Percentiles rank a stretch among this genome's conserved stretches.
These are phyloP conservation scores for Bergia puertoricense DNA, from an alignment of 92 coral and sea anemone genomes.

Conservation along the genomic window DNA sequence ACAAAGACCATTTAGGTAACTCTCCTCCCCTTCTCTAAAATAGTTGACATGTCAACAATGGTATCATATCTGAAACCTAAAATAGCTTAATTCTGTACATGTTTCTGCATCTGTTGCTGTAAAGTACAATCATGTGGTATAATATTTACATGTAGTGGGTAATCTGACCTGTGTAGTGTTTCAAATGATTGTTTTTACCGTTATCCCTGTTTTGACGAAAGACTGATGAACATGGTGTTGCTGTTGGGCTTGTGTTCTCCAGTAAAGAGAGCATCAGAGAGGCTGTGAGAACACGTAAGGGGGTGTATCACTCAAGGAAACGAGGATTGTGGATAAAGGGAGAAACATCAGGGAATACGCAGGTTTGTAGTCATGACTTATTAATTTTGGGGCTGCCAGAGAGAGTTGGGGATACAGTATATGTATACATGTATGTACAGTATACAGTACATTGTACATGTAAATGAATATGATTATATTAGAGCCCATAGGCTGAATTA, in stretches of 20 bases:
- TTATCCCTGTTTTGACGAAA: background rate
- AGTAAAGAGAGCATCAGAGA: conserved; percentile 48
- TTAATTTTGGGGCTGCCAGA: background rate
- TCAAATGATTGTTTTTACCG: background rate
- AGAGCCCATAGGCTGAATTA: too few relatives aligned
- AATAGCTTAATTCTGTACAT: too few relatives aligned
- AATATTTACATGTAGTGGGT: too few relatives aligned
- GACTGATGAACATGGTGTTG: conserved; percentile 56
- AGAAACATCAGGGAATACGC: conserved; percentile 50
- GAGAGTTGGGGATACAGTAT: background rate
- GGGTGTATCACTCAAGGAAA: conserved; percentile 53
- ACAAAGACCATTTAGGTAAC: too few relatives aligned
- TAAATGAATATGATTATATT: too few relatives aligned
- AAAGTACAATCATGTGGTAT: too few relatives aligned
- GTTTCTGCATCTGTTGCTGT: too few relatives aligned
- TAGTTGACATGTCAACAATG: too few relatives aligned
- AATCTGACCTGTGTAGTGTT: background rate
- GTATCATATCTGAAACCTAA: too few relatives aligned
- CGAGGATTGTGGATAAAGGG: conserved; percentile 60
- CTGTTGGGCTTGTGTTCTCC: conserved; percentile 54
- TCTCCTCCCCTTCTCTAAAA: too few relatives aligned
- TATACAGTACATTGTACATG: too few relatives aligned
- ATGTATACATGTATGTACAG: too few relatives aligned
- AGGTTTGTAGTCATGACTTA: conserved; percentile 10
- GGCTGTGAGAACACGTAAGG: conserved; percentile 50